Evolutionary conservation across 2,113 vertebrate genomes (phyloP), one percentile per base, ranked within the genome.

Genomic region (Rattus norvegicus): DNA sequence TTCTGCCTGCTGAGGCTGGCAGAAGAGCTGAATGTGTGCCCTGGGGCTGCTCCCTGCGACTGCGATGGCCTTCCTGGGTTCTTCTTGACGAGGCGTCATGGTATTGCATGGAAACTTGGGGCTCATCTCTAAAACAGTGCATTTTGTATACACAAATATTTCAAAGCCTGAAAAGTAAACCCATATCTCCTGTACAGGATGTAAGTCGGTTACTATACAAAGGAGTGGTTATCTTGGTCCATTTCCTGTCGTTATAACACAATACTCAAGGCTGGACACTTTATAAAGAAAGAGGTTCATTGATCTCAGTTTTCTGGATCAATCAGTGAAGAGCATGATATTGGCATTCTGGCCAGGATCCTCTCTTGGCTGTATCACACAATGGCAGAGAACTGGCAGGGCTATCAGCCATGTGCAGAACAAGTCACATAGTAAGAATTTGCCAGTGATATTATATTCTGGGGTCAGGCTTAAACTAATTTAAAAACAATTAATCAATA

Each of bases 41-140:
- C 70, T n/a, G 1, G 36, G 73, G 1, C 49, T 17, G 20, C 54
- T 39, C 28, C 43, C 5, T 76, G 65, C 69, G 36, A 14, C 0
- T 1, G 0, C 20, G 20, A 0, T 2, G 49, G 36, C 61, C 33
- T 33, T 26, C 36, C 22, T 47, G 19, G 19, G 28, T 28, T 76
- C 33, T 77, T 81, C 19, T 39, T 47, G 47, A 47, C 2, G 14
- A 54, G 63, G 33, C 33, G 26, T 43, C 14, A 22, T 16, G 6
- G 36, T 0, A 8, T n/a, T 22, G 2, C 33, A 59, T 5, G 47
- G n/a, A 86, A 24, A 76, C 8, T 10, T 72, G 13, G 33, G 17
- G 7, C 33, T 72, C 36, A 56, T 70, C 65, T 14, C 65, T 11
- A 14, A 13, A 33, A 9, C 67, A 24, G 22, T 49, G 36, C 47